These are phyloP conservation scores for Drosophila stalkeri DNA, from an alignment of 2,888 invertebrate species.

Conservation along the genomic window DNA sequence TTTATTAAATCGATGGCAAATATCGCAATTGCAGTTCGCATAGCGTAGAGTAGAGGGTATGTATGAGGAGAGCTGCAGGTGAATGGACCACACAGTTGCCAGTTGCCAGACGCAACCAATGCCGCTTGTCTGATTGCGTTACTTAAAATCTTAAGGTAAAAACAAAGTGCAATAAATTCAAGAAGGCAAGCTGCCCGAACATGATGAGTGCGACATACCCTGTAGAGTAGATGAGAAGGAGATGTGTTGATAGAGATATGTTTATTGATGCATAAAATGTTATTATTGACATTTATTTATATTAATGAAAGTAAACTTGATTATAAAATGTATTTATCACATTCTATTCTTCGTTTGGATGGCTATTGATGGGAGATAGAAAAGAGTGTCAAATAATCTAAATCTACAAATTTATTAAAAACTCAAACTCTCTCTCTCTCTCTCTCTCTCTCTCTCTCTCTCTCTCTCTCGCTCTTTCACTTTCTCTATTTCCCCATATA, in stretches of 20 bases:
- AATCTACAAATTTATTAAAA: too few species aligned
- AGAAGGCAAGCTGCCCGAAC: background rate
- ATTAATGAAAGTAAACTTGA: background rate
- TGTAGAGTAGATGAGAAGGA: background rate
- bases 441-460: background rate
- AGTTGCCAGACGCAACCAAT: constrained; percentile 2
- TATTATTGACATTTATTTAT: too few species aligned
- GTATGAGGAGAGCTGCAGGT: background rate
- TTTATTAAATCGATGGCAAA: constrained; percentile 76
- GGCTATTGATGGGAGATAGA: too few species aligned
- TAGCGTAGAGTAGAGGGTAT: too few species aligned
- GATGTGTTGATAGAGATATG: background rate
- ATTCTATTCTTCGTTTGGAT: background rate
- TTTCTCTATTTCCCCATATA: background rate
- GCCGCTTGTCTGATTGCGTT: constrained; percentile 45
- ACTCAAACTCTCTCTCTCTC: too few species aligned
- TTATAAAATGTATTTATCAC: background rate
- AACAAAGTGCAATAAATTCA: background rate
- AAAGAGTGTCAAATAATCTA: background rate
- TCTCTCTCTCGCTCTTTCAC: background rate
- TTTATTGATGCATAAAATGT: too few species aligned
- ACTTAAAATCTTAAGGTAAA: constrained; percentile 30
- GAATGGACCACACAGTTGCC: constrained; percentile 29
- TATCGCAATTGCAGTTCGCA: constrained; percentile 45
- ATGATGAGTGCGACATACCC: background rate